phyloP scores from a whole-genome alignment of 2,113 vertebrate species.

The Xenus cinereus region DNA sequence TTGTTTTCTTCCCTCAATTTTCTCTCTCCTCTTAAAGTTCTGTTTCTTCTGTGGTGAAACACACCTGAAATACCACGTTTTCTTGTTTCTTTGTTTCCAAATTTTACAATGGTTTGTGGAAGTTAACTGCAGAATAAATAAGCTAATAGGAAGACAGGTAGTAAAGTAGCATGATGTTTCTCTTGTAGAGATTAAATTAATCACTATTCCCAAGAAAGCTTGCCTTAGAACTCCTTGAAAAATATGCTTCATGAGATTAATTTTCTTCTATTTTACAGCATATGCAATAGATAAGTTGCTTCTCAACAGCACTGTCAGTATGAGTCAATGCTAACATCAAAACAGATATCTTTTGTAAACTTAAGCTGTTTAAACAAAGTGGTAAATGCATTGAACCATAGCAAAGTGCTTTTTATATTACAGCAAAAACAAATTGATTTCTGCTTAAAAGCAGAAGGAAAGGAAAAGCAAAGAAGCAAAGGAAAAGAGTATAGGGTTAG shows the following conservation, averaged over 20 bases:
- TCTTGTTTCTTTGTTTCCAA: background rate
- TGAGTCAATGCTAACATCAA: background rate
- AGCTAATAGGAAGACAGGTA: background rate
- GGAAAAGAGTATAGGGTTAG: background rate
- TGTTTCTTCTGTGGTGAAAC: background rate
- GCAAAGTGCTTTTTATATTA: background rate
- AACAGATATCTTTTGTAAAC: background rate
- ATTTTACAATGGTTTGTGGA: background rate
- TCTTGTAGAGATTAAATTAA: background rate
- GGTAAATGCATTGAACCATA: background rate
- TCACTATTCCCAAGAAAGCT: background rate
- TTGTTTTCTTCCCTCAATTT: background rate
- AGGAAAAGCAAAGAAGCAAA: background rate
- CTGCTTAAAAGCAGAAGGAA: background rate
- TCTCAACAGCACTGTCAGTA: background rate
- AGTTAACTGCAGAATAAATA: background rate
- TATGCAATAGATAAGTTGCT: background rate
- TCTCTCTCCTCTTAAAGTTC: background rate
- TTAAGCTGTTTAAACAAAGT: background rate
- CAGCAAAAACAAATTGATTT: background rate
- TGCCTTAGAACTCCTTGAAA: background rate
- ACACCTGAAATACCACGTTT: background rate
- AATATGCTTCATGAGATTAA: background rate
- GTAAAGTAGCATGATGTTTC: background rate
- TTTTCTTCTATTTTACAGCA: background rate